Evolutionary conservation across 2,888 invertebrate species (phyloP).

Genomic region (Eristalinus aeneus): DNA sequence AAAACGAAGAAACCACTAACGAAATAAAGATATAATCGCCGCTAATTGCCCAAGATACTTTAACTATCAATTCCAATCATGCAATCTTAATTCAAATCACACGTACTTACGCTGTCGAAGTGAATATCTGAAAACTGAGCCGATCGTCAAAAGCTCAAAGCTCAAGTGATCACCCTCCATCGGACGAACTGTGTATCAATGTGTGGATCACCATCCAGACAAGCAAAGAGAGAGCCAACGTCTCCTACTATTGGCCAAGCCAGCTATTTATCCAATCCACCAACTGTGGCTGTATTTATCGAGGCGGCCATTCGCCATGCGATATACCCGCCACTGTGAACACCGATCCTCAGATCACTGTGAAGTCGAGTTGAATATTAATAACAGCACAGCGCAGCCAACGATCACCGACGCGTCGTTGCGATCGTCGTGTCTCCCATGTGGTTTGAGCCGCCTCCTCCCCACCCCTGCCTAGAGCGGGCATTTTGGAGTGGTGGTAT

Average conservation of each 20-base stretch:
- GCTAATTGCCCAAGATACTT: constrained; percentile 52
- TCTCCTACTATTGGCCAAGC: constrained; percentile 45
- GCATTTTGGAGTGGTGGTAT: constrained; percentile 62
- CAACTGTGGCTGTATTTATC: constrained; percentile 61
- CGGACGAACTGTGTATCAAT: not conserved
- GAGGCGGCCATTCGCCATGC: constrained; percentile 66
- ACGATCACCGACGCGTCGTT: constrained; percentile 52
- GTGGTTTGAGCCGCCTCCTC: not conserved
- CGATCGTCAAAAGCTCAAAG: not conserved
- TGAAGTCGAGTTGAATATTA: constrained; percentile 63
- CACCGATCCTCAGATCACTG: constrained; percentile 48
- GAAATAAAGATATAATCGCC: constrained; percentile 39
- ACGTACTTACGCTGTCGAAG: not conserved
- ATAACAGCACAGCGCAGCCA: constrained; percentile 60
- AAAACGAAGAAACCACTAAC: not conserved
- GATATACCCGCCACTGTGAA: constrained; percentile 25
- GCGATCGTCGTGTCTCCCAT: constrained; percentile 7
- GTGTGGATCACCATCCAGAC: not conserved
- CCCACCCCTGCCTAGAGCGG: constrained; percentile 51
- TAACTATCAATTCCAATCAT: constrained; percentile 24
- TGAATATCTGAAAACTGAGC: not conserved
- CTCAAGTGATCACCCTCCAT: not conserved
- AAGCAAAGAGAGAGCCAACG: not conserved
- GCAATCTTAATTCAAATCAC: constrained; percentile 27
- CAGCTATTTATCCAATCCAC: constrained; percentile 6